Conservation (phyloP, 2,797 vertebrate genomes). For the Crenuchus spilurus region DNA sequence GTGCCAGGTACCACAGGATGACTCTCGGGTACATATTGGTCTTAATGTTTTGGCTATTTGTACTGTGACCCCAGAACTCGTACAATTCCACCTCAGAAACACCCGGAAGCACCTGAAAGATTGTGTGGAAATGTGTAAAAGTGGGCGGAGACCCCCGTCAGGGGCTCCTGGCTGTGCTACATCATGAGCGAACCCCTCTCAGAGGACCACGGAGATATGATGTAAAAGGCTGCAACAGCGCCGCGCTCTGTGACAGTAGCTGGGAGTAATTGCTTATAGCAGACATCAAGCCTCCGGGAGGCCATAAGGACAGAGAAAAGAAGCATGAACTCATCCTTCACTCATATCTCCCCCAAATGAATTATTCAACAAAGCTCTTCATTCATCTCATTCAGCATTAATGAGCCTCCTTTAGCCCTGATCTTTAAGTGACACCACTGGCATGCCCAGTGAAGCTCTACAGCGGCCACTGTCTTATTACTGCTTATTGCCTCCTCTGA, state of each 20-base stretch:
- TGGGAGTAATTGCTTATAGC: not conserved
- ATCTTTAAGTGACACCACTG: not conserved
- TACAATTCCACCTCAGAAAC: not conserved
- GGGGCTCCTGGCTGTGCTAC: not conserved
- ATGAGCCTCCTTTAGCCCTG: not conserved
- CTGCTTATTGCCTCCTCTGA: not conserved
- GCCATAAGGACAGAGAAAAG: slow-evolving; percentile 3
- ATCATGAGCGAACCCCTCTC: not conserved
- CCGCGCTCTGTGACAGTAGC: not conserved
- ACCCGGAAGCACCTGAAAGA: not conserved
- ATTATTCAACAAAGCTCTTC: slow-evolving; percentile 31
- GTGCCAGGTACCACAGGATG: too few relatives aligned
- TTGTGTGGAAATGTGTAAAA: too few relatives aligned
- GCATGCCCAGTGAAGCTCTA: not conserved
- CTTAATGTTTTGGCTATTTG: too few relatives aligned
- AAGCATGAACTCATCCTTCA: slow-evolving; percentile 16
- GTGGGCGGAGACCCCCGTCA: too few relatives aligned
- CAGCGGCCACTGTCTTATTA: not conserved
- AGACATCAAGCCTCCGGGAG: slow-evolving; percentile 6
- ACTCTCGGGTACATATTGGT: too few relatives aligned
- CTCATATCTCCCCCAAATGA: not conserved
- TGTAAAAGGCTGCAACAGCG: slow-evolving; percentile 11
- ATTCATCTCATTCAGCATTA: slow-evolving; percentile 3
- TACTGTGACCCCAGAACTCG: too few relatives aligned
- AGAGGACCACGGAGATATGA: not conserved